Percentiles rank a stretch among this genome's conserved stretches.
Evolutionary conservation across 1,140 invertebrate genomes (phyloP).

Genomic region (Drusus annulatus): DNA sequence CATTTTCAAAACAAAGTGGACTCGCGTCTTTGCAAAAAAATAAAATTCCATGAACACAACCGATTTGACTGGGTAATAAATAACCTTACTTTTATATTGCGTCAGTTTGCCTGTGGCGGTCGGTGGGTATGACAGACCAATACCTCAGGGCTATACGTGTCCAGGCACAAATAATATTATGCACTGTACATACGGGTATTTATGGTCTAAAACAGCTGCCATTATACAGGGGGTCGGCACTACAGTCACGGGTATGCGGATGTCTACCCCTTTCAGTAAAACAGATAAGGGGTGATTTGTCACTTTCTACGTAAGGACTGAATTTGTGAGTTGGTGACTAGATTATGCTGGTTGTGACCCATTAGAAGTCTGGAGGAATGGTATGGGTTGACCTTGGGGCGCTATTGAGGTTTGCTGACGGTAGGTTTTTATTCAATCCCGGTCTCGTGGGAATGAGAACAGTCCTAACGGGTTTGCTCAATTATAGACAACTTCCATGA

Average conservation of each 20-base stretch:
- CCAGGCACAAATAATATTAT: no score
- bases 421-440: no score
- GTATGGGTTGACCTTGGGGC: conserved; percentile 10
- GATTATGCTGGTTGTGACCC: not conserved
- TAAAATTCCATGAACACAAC: not conserved
- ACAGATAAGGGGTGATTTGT: not conserved
- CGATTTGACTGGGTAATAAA: not conserved
- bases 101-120: not conserved
- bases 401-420: not conserved
- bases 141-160: no score
- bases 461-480: no score
- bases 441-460: no score
- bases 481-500: no score
- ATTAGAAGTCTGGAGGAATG: not conserved
- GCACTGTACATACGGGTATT: no score
- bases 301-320: not conserved
- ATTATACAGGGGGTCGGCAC: no score
- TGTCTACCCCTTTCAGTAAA: no score
- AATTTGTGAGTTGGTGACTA: not conserved
- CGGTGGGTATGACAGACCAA: no score
- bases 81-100: conserved; percentile 8
- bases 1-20: not conserved
- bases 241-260: not conserved
- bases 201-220: no score
- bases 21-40: conserved; percentile 14